Evolutionary conservation across 2,797 vertebrate genomes (phyloP).

Genomic region (Crocidura indochinensis): DNA sequence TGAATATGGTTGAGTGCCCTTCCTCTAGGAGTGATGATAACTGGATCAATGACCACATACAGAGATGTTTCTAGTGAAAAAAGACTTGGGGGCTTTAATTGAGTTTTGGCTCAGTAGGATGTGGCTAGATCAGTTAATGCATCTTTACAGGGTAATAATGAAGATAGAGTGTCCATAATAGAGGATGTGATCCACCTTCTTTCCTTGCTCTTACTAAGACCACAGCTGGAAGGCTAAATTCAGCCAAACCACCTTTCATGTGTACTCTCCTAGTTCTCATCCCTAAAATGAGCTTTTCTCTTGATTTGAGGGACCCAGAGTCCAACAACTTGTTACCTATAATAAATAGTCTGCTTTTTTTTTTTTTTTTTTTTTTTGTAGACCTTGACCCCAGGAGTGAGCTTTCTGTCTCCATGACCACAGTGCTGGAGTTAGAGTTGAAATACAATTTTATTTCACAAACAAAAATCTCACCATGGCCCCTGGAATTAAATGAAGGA

Average conservation of each 20-base stretch:
- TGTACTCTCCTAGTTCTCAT: not conserved
- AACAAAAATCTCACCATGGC: not conserved
- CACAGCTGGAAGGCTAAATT: not conserved
- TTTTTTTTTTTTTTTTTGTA: too few relatives aligned
- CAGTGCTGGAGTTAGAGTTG: slow-evolving; percentile 57
- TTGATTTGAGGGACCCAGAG: not conserved
- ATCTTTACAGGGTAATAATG: slow-evolving; percentile 56
- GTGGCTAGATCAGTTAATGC: slow-evolving; percentile 40
- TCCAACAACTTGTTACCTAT: not conserved
- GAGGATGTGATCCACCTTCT: not conserved
- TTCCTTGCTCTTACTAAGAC: not conserved
- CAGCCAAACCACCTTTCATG: not conserved
- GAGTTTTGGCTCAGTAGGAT: slow-evolving; percentile 56
- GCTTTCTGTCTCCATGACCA: slow-evolving; percentile 49
- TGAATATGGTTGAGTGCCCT: too few relatives aligned
- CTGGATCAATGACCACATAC: slow-evolving; percentile 20
- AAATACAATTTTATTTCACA: slow-evolving; percentile 54
- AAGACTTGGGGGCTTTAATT: slow-evolving; percentile 62
- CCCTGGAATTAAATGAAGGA: slow-evolving; percentile 17
- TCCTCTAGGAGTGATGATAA: slow-evolving; percentile 23
- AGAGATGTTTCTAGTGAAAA: slow-evolving; percentile 43
- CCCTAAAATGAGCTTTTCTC: not conserved
- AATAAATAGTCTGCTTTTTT: too few relatives aligned
- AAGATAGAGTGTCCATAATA: not conserved
- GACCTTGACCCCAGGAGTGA: not conserved